A percentile compares a stretch with the other conserved stretches of the same genome.
These are phyloP conservation scores for Drosophila multiciliata DNA, from an alignment of 2,888 invertebrate species.

Conservation along the genomic window DNA sequence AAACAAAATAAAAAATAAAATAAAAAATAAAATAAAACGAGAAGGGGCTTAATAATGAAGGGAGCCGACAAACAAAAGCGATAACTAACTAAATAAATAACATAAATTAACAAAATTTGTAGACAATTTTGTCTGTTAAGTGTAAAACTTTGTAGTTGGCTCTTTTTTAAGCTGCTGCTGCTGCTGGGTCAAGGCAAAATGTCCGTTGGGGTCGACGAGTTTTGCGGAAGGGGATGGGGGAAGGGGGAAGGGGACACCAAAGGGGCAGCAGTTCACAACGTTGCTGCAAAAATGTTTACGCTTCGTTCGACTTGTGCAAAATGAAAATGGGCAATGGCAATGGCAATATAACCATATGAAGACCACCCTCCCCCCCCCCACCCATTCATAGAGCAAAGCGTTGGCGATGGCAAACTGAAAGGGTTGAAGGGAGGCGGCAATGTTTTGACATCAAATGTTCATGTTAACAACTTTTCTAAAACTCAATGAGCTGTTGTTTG, in stretches of 20 bases:
- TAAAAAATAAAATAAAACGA: constrained; percentile 8
- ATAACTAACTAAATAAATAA: constrained; percentile 80
- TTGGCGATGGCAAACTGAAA: constrained; percentile 37
- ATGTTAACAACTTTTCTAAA: constrained; percentile 79
- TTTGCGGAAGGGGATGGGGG: neutral
- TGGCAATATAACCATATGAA: constrained; percentile 48
- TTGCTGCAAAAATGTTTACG: constrained; percentile 66
- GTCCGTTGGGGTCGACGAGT: constrained; percentile 5
- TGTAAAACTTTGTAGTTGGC: constrained; percentile 70
- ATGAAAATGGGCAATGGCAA: constrained; percentile 53
- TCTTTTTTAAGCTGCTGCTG: constrained; percentile 20
- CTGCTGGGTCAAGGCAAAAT: constrained; percentile 18
- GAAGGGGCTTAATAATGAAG: neutral
- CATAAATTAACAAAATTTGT: constrained; percentile 78
- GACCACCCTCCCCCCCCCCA: no score
- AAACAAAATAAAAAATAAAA: neutral
- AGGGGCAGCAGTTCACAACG: constrained; percentile 36
- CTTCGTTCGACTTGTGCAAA: constrained; percentile 53
- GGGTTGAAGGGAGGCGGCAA: constrained; percentile 31
- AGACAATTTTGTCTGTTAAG: constrained; percentile 78
- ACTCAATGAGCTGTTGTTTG: constrained; percentile 80
- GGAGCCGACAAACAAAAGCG: constrained; percentile 58
- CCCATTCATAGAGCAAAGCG: neutral
- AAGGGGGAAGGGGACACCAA: neutral
- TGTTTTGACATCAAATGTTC: constrained; percentile 79